Conservation (phyloP, 1,140 invertebrate species). For the Hormaphis cornu region DNA sequence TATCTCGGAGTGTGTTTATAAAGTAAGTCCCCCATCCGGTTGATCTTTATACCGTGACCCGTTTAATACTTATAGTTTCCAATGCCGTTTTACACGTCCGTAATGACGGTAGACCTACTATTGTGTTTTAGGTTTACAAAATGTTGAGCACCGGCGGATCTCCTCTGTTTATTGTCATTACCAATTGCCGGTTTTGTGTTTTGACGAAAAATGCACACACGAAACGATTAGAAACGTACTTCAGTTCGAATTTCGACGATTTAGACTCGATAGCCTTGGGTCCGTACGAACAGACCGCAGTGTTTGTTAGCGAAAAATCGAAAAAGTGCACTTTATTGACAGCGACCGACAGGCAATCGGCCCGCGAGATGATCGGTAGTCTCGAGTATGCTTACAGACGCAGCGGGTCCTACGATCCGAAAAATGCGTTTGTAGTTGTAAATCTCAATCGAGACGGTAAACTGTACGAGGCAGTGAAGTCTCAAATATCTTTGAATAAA, state of each 20-base stretch:
- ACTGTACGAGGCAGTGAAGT: conserved; percentile 7
- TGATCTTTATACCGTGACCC: neutral
- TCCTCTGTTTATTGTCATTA: conserved; percentile 10
- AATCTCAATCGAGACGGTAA: conserved; percentile 2
- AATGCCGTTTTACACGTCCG: too few species aligned
- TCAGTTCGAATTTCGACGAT: neutral
- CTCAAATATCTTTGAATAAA: neutral
- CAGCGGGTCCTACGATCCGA: conserved; percentile 8
- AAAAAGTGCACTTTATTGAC: conserved; percentile 22
- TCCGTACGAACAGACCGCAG: conserved; percentile 2
- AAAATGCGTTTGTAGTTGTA: conserved; percentile 15
- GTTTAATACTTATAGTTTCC: neutral
- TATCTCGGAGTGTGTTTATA: conserved; percentile 5
- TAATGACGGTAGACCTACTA: too few species aligned
- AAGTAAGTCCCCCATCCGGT: neutral
- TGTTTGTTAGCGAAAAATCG: conserved; percentile 24
- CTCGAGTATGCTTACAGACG: conserved; percentile 8
- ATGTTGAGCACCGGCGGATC: conserved; percentile 21
- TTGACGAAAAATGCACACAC: conserved; percentile 16
- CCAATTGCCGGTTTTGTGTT: conserved; percentile 3
- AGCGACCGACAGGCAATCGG: conserved; percentile 4
- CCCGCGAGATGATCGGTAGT: conserved; percentile 13
- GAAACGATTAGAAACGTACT: neutral
- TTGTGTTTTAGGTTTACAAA: conserved; percentile 7
- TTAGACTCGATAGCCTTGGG: conserved; percentile 7